Base-by-base conservation (phyloP, 2,797 vertebrate species). In the Galago senegalensis region DNA sequence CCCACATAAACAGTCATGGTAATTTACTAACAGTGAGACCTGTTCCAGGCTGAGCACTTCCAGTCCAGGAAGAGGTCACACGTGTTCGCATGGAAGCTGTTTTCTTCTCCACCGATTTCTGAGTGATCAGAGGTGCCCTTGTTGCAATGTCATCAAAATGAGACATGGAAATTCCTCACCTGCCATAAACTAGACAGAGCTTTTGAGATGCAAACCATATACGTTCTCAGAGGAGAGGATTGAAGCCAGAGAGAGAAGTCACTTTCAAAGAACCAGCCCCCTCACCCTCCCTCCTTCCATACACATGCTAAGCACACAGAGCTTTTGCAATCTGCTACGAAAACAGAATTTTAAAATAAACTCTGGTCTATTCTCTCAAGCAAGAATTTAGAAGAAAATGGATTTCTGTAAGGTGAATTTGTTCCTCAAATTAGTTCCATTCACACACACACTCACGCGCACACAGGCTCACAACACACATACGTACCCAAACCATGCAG, bases 271-370 rank as follows among this genome's bases (percentile, higher is more conserved):
- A 83, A 70, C 56, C 91, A 56, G 17, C 31, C 89, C 79, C 25
- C 69, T 49, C 46, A 2, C 29, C 61, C 60, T 81, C 5, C 69
- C 69, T 77, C 79, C 58, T 63, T 23, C 86, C 31, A 10, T 67
- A 70, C 43, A 81, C 91, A 87, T 13, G 34, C 92, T 88, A 79
- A 95, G 88, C 93, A 91, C 93, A 95, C 95, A 86, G 53, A 84
- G 63, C 92, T 95, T 53, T 93, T 58, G 92, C 95, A 96, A 97
- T 96, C 96, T 97, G 97, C 94, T 89, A 93, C 21, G 43, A 93
- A 97, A 87, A 97, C 93, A 73, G 96, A 97, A 97, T 97, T 94
- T 96, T 95, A 97, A 97, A 97, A 97, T 97, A 95, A 96, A 77
- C 94, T 63, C 25, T 61, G 6, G 75, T 37, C 95, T 95, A 69